Evolutionary conservation across 2,888 invertebrate species (phyloP).

Genomic region (Spisula subtruncata): DNA sequence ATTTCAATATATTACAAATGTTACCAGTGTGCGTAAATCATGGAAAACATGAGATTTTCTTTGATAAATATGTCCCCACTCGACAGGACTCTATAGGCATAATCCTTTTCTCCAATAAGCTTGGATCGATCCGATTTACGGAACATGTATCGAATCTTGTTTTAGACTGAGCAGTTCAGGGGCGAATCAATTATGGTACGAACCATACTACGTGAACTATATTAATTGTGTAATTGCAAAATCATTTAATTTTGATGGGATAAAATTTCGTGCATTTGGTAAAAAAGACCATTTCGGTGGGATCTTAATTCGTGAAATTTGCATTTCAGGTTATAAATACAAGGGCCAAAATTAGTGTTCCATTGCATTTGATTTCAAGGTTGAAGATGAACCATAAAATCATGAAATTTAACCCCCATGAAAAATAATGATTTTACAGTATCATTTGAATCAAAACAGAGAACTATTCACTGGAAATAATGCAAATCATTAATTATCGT

Average conservation of each 20-base stretch:
- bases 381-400: too few relatives aligned
- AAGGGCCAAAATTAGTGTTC: too few relatives aligned
- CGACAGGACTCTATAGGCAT: background rate
- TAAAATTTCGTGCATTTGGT: too few relatives aligned
- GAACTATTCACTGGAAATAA: background rate
- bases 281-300: too few relatives aligned
- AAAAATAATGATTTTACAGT: too few relatives aligned
- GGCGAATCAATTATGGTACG: background rate
- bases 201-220: background rate
- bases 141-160: background rate
- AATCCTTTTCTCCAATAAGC: background rate
- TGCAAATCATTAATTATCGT: too few relatives aligned
- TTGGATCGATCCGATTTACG: background rate
- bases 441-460: background rate
- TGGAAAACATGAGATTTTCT: background rate
- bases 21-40: background rate
- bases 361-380: too few relatives aligned
- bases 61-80: background rate
- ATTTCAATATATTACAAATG: background rate
- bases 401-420: too few relatives aligned
- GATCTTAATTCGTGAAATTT: too few relatives aligned
- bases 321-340: too few relatives aligned
- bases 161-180: background rate
- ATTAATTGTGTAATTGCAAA: background rate
- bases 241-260: too few relatives aligned